phyloP scores from a whole-genome alignment of 2,797 vertebrate species.

The Eulemur coronatus region DNA sequence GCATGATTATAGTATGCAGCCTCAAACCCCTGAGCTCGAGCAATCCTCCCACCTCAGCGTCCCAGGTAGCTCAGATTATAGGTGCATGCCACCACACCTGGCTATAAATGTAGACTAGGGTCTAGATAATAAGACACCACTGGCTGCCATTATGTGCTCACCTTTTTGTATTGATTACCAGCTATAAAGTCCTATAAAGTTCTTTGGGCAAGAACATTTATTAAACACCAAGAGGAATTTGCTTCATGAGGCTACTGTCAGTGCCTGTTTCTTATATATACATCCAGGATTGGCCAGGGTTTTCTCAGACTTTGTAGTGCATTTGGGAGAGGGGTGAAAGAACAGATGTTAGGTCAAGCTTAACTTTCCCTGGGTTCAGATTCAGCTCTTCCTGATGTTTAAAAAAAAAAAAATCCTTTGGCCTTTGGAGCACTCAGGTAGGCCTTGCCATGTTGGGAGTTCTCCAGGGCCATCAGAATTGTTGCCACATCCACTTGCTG shows the following conservation, averaged over 20 bases:
- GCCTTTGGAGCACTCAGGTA: not conserved
- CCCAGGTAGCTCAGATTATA: no score
- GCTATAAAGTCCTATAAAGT: not conserved
- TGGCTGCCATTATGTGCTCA: not conserved
- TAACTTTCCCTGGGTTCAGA: not conserved
- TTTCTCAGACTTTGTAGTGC: not conserved
- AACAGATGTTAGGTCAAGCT: not conserved
- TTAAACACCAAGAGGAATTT: not conserved
- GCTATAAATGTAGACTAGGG: no score
- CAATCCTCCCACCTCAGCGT: no score
- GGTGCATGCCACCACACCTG: no score
- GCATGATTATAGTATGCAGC: no score
- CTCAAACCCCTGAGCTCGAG: no score
- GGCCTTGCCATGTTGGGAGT: not conserved
- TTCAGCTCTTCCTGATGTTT: not conserved
- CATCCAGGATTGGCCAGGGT: not conserved
- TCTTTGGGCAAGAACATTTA: not conserved
- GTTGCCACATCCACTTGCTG: not conserved
- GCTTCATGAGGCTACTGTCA: not conserved
- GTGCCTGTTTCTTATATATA: not conserved
- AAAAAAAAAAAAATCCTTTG: not conserved
- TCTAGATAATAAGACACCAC: not conserved
- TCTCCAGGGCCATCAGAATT: not conserved
- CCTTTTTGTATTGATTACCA: not conserved
- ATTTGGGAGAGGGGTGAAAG: not conserved